Percentiles rank a stretch among this genome's conserved stretches.
These are phyloP conservation scores for Tethya wilhelma DNA, from an alignment of 37 sponge, comb jelly and placozoan species.

Conservation along the genomic window DNA sequence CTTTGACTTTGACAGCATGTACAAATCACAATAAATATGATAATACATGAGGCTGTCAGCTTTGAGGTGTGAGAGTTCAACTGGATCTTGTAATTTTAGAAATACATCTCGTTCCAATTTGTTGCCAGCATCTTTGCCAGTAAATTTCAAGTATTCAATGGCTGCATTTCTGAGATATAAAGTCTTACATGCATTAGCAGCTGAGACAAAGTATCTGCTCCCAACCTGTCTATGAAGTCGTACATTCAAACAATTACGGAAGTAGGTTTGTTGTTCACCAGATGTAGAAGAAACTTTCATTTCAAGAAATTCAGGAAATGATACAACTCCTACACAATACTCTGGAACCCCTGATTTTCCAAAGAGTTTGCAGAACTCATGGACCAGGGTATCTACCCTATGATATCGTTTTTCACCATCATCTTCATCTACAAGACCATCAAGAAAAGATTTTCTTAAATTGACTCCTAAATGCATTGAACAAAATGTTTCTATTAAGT, in stretches of 20 bases:
- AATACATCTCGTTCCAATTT: conserved; percentile 44
- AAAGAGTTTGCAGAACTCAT: conserved; percentile 62
- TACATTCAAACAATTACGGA: conserved; percentile 10
- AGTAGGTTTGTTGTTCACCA: conserved; percentile 17
- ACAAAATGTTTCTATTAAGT: conserved; percentile 49
- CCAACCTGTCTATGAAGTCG: conserved; percentile 48
- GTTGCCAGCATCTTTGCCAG: conserved; percentile 40
- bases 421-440: conserved; percentile 12
- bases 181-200: conserved; percentile 41
- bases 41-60: conserved; percentile 47
- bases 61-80: conserved; percentile 24
- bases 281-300: conserved; percentile 1
- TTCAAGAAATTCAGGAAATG: conserved; percentile 49
- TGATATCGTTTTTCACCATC: neutral
- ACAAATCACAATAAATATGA: conserved; percentile 40
- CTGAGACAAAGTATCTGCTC: conserved; percentile 59
- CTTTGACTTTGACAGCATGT: conserved; percentile 53
- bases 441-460: conserved; percentile 44
- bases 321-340: conserved; percentile 39
- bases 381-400: conserved; percentile 41
- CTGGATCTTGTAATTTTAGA: conserved; percentile 20
- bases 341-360: conserved; percentile 40
- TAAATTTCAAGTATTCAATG: conserved; percentile 33
- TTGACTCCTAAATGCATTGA: conserved; percentile 62
- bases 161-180: conserved; percentile 46